A percentile compares a stretch with the other conserved stretches of the same genome.
Conservation (phyloP, 2,888 invertebrate genomes). For the Papilio protenor region DNA sequence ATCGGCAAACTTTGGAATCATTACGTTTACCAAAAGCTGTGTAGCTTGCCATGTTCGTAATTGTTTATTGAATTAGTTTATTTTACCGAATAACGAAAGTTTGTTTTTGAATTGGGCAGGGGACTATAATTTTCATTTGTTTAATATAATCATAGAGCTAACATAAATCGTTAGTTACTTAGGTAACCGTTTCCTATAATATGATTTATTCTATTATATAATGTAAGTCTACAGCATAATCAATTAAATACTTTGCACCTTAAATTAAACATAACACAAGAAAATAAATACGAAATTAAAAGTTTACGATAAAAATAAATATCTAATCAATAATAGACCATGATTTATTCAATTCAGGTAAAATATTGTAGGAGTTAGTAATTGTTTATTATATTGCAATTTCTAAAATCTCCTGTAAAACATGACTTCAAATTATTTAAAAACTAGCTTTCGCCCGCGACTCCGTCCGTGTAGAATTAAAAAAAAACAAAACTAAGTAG, state of each 20-base stretch:
- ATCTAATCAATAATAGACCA: background rate
- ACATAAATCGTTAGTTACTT: background rate
- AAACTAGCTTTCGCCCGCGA: no score
- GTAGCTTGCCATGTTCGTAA: background rate
- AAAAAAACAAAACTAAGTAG: no score
- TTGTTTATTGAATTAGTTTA: background rate
- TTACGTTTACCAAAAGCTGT: slow-evolving; percentile 30
- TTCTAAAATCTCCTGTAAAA: background rate
- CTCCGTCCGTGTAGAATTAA: no score
- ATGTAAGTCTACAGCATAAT: background rate
- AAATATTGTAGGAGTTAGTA: background rate
- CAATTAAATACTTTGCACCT: background rate
- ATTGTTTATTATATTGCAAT: background rate
- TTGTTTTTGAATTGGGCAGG: background rate
- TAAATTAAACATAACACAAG: background rate
- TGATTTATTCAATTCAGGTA: background rate
- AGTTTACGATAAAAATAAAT: background rate
- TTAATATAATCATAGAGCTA: no score
- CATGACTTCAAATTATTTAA: background rate
- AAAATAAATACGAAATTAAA: background rate
- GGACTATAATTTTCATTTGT: no score
- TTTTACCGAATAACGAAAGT: background rate
- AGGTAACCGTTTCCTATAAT: background rate
- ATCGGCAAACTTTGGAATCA: slow-evolving; percentile 69
- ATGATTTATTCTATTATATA: background rate